Evolutionary conservation across 2,888 invertebrate genomes (phyloP).

Genomic region (Pseudococcus jackbeardsleyi): DNA sequence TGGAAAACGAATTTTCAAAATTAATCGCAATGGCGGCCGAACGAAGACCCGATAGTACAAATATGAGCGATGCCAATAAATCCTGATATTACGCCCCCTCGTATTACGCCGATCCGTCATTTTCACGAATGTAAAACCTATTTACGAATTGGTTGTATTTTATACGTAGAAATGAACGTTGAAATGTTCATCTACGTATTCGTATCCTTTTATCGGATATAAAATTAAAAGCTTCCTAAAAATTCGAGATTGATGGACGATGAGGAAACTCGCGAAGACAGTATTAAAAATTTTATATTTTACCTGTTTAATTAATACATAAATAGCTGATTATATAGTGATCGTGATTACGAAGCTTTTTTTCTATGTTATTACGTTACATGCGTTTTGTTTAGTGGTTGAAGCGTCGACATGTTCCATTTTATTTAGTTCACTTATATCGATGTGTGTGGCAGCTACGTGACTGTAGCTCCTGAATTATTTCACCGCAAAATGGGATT

Average conservation of each 20-base stretch:
- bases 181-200: conserved; percentile 4
- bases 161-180: neutral
- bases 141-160: conserved; percentile 8
- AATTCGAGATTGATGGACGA: neutral
- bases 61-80: conserved; percentile 70
- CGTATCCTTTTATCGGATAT: neutral
- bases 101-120: conserved; percentile 48
- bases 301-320: conserved; percentile 4
- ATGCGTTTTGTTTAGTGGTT: neutral
- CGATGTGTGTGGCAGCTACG: neutral
- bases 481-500: too few relatives aligned
- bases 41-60: conserved; percentile 74
- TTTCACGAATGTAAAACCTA: neutral
- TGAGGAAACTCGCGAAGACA: neutral
- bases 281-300: conserved; percentile 20
- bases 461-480: too few relatives aligned
- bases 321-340: neutral
- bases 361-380: neutral
- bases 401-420: conserved; percentile 33
- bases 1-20: conserved; percentile 92
- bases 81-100: conserved; percentile 71
- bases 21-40: conserved; percentile 88
- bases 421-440: neutral
- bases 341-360: conserved; percentile 43
- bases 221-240: neutral